Percentiles rank a stretch among this genome's conserved stretches.
Conservation (phyloP, 2,113 vertebrate species). For the Rhinolophus sinicus region DNA sequence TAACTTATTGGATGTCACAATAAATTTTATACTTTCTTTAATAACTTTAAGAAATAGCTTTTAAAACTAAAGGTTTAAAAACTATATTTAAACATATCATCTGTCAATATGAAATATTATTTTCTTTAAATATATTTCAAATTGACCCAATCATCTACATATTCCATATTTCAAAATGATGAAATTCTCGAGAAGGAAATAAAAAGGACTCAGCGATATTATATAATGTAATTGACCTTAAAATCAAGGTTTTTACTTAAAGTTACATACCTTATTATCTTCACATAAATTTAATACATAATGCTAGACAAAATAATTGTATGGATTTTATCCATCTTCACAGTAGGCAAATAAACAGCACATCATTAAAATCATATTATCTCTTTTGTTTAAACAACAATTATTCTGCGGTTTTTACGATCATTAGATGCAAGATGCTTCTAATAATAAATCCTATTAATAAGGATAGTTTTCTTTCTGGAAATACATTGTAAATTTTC, state of each 20-base stretch:
- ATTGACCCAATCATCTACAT: background rate
- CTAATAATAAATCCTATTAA: background rate
- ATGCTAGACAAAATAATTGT: background rate
- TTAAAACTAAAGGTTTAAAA: background rate
- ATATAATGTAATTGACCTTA: background rate
- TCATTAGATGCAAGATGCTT: background rate
- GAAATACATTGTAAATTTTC: background rate
- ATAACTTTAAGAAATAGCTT: conserved; percentile 10
- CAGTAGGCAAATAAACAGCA: background rate
- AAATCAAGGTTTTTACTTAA: background rate
- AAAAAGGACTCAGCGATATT: background rate
- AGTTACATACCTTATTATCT: background rate
- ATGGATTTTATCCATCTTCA: background rate
- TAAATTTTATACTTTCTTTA: background rate
- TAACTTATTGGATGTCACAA: background rate
- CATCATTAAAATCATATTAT: background rate
- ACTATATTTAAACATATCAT: background rate
- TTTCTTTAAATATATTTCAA: conserved; percentile 45
- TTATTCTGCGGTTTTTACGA: background rate
- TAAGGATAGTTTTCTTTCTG: background rate
- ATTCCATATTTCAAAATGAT: background rate
- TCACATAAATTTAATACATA: background rate
- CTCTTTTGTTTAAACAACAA: background rate
- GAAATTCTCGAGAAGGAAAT: background rate
- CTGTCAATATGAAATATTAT: background rate